Percentiles rank a stretch among this genome's conserved stretches.
Evolutionary conservation across 2,888 invertebrate species (phyloP).

Genomic region (Campoplex nolae): DNA sequence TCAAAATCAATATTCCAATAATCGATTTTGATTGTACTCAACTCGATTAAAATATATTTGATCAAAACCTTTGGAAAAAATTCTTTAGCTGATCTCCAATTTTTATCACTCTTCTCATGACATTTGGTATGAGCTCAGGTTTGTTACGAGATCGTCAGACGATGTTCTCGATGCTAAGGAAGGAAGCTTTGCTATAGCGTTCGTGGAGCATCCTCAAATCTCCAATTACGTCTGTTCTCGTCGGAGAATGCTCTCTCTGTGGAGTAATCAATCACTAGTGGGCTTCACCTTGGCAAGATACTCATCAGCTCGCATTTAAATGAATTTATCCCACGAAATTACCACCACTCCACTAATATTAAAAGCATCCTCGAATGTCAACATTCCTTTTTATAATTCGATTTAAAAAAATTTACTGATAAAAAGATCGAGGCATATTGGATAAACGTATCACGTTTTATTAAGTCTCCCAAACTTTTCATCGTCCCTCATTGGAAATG

Average conservation of each 20-base stretch:
- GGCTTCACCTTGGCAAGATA: not conserved
- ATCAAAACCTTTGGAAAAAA: not conserved
- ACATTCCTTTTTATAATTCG: not conserved
- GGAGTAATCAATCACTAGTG: constrained; percentile 24
- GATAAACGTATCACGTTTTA: not conserved
- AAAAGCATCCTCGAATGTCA: not conserved
- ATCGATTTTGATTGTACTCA: not conserved
- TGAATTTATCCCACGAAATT: not conserved
- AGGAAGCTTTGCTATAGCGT: not conserved
- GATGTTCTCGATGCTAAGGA: not conserved
- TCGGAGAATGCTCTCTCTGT: not conserved
- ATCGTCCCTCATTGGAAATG: not conserved
- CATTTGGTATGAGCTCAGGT: not conserved
- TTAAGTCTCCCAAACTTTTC: not conserved
- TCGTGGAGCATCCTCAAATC: not conserved
- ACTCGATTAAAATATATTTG: not conserved
- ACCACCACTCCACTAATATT: not conserved
- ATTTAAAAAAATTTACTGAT: not conserved
- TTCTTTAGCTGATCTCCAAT: not conserved
- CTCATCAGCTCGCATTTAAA: not conserved
- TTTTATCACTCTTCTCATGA: not conserved
- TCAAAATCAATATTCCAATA: not conserved
- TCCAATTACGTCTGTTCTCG: constrained; percentile 14
- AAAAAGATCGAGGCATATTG: not conserved
- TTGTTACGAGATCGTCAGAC: constrained; percentile 1